Evolutionary conservation across 1,140 invertebrate genomes (phyloP), one percentile per base, ranked within the genome.

Genomic region (Drosophila funebris): DNA sequence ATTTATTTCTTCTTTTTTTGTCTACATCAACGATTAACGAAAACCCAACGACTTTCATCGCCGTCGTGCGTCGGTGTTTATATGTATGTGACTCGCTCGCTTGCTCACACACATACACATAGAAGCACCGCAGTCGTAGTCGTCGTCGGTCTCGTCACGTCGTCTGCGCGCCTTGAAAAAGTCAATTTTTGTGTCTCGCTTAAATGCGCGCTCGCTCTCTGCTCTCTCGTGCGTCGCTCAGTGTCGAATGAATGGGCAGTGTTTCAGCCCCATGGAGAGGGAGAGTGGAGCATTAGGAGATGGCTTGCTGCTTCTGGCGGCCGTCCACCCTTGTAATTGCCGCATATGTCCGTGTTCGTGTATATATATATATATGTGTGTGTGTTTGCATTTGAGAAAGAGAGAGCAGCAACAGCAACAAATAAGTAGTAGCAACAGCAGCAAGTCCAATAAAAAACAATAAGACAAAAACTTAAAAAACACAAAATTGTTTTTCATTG

Each of bases 1-100:
- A 88, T 79, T 66, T 56, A 53, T 73, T 62, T 72, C 27, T 83
- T 53, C 73, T 52, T 76, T 73, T 80, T 90, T 90, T 90, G 81
- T 90, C 87, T 90, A 90, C 81, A 90, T 90, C 85, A 90, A 90
- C 85, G 85, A 90, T 90, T 90, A 85, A 84, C 87, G 81, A 90
- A 90, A 90, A 81, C 66, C 61, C 84, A 83, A 88, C 84, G 84
- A 88, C 84, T 88, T 88, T 89, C 84, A 88, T 88, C 78, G 76
- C 71, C 76, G 72, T 70, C 69, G 70, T 85, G 76, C 75, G 82
- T 85, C 72, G 74, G 73, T 77, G 78, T 73, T 67, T 57, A 64
- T 72, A 66, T 44, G 13, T 54, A 29, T 70, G 76, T 44, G 73
- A 63, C 52, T 72, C 54, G 56, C 69, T 89, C 74, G 74, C 70